Base-by-base conservation (phyloP, 1,140 invertebrate genomes). In the Triops cancriformis region DNA sequence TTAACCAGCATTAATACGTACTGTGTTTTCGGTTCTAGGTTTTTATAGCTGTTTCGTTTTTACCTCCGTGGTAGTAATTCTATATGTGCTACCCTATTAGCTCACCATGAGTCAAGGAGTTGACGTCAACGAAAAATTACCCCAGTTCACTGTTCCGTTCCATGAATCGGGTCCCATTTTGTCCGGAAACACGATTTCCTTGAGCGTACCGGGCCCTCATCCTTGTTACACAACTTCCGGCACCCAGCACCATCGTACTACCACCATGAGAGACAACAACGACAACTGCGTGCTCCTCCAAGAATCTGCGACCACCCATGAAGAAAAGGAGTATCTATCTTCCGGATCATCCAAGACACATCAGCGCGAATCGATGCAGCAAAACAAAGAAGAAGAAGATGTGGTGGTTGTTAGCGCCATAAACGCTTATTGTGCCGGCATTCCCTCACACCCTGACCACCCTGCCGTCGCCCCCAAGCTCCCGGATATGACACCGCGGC, bases 401-500 rank as follows among this genome's bases (percentile, higher is more conserved):
- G 51, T 64, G 51, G 51, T 64, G 51, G 51, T 64, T 14, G 51
- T 64, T 23, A 64, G 10, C 23, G 5, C 51, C 18, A 5, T 64
- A 23, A 64, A 64, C n/a, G 10, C 51, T 0, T 64, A 14, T 64
- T 64, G 23, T 2, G 14, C 0, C 14, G 23, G 11, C 6, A 18
- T 45, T 11, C 43, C 43, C 11, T 12, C 43, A 45, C 4, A 45
- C 1, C 43, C 51, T 12, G 51, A 23, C 18, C 14, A n/a, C 18
- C 9, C 10, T 18, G 10, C 9, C 23, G 14, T 23, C 6, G 18
- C 1, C 0, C 51, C 9, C 51, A 64, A 64, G 51, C 6, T 64
- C 10, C 51, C 51, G 9, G 75, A 26, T 11, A 76, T 76, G 75
- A 76, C 75, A 26, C 75, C 75, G 18, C n/a, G 75, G 27, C 75